Conservation (phyloP, 2,888 invertebrate genomes). For the Balanococcus diminutus region DNA sequence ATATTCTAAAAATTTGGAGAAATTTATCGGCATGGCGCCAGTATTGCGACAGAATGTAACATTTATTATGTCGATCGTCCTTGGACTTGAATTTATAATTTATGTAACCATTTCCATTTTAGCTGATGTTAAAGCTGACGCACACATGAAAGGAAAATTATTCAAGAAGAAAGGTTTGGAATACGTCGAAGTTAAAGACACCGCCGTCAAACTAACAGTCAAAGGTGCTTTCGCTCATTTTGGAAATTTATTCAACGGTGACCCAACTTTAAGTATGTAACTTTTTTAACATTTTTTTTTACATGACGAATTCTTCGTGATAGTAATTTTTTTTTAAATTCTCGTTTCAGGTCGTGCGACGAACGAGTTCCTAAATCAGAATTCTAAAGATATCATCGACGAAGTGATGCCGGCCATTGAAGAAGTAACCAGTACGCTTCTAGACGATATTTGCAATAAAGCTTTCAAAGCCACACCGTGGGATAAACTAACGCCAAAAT, state of each 20-base stretch:
- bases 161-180: slow-evolving; percentile 66
- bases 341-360: slow-evolving; percentile 58
- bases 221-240: slow-evolving; percentile 69
- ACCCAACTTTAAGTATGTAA: slow-evolving; percentile 67
- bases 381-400: slow-evolving; percentile 59
- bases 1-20: not conserved
- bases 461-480: slow-evolving; percentile 58
- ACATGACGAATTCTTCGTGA: not conserved
- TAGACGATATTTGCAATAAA: slow-evolving; percentile 59
- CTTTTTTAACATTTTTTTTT: not conserved
- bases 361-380: slow-evolving; percentile 59
- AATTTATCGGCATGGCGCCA: not conserved
- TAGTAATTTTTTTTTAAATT: not conserved
- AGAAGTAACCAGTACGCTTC: slow-evolving; percentile 58
- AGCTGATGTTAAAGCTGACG: slow-evolving; percentile 72
- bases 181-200: slow-evolving; percentile 70
- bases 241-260: slow-evolving; percentile 72
- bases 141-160: slow-evolving; percentile 69
- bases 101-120: no score
- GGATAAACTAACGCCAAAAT: slow-evolving; percentile 58
- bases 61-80: not conserved
- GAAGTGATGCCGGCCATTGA: slow-evolving; percentile 59
- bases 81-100: not conserved
- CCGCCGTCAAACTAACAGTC: slow-evolving; percentile 69
- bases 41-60: not conserved